Evolutionary conservation across 2,113 vertebrate species (phyloP), one percentile per base, ranked within the genome.

Genomic region (Sisor rabdophorus): DNA sequence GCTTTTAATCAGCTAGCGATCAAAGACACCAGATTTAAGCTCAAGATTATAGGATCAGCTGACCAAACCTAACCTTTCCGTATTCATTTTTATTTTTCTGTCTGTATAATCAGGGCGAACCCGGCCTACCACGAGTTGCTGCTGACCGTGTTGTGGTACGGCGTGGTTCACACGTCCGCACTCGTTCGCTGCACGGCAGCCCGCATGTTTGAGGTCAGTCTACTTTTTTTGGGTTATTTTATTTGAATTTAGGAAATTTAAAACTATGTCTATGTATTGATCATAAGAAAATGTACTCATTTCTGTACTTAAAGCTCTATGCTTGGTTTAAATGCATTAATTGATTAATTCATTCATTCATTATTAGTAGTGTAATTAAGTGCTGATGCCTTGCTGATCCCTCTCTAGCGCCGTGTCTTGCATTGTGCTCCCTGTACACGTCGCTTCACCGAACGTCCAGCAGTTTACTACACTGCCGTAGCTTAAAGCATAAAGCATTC

Each of bases 141-240:
- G 2, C 87, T 99, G 80, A 98, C 96, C 64, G 97, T 99, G 47
- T 86, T 99, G 56, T 99, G 97, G 97, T 99, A 99, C 79, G 97
- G 97, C 16, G 97, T 99, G 72, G 97, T 99, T 68, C 97, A 99
- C 80, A 99, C 97, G 0, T 99, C 97, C 11, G 97, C 97, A 48
- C 94, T 98, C 58, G 97, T 99, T 54, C 93, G 97, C 28, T 98
- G 97, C 80, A 98, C 97, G 7, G 94, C 97, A 83, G 97, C 97
- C 59, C 93, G 95, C 86, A 99, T 99, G 97, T 99, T 99, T 87
- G 97, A 99, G 95, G 97, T 99, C 92, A 88, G 91, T 82, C 44
- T n/a, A 40, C n/a, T 52, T 4, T 9, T 17, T 60, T 24, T 6
- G 50, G 12, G 2, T 67, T 55, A 11, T 55, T 11, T 52, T 56